Conservation (phyloP, 1,140 invertebrate species). For the Armadillidium nasatum region DNA sequence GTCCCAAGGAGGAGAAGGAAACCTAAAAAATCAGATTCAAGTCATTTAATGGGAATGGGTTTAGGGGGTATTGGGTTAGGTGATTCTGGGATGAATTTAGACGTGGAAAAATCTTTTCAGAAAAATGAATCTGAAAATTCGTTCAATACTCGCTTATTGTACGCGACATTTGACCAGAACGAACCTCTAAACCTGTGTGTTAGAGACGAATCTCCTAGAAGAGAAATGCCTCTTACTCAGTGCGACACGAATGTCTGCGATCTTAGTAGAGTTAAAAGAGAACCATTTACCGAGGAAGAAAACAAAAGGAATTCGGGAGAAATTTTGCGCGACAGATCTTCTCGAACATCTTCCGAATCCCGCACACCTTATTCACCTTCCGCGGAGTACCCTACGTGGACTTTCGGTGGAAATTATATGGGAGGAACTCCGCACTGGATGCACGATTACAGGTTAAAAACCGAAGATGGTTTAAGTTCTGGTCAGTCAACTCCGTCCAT, state of each 20-base stretch:
- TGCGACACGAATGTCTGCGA: background rate
- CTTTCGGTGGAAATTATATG: background rate
- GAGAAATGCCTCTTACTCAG: conserved; percentile 61
- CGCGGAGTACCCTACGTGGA: conserved; percentile 23
- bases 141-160: conserved; percentile 35
- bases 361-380: conserved; percentile 27
- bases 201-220: conserved; percentile 53
- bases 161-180: conserved; percentile 53
- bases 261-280: conserved; percentile 46
- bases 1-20: conserved; percentile 75
- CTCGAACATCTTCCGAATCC: background rate
- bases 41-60: conserved; percentile 84
- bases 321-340: background rate
- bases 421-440: conserved; percentile 32
- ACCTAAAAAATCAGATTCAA: conserved; percentile 83
- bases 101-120: conserved; percentile 21
- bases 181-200: conserved; percentile 80
- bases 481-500: conserved; percentile 43
- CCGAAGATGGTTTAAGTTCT: conserved; percentile 42
- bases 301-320: background rate
- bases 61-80: conserved; percentile 75
- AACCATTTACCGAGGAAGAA: conserved; percentile 39
- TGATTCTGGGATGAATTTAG: background rate
- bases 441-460: conserved; percentile 43
- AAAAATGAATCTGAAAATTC: conserved; percentile 10